A percentile compares a stretch with the other conserved stretches of the same genome.
Evolutionary conservation across 2,888 invertebrate genomes (phyloP).

Genomic region (Philereme vetulata): DNA sequence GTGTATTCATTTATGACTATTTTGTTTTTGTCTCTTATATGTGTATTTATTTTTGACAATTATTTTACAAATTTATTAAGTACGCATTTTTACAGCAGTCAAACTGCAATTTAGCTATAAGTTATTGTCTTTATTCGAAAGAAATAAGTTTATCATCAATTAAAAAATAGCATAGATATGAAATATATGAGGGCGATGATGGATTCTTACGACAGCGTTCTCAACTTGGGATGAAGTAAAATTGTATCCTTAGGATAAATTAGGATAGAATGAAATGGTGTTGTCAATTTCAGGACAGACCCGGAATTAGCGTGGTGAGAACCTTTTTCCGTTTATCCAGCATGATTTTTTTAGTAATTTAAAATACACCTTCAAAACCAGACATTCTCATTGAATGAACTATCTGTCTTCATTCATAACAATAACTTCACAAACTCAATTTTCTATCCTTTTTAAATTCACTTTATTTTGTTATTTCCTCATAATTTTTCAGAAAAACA

Average conservation of each 20-base stretch:
- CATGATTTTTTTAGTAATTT: conserved; percentile 58
- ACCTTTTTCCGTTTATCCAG: conserved; percentile 60
- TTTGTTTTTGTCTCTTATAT: conserved; percentile 9
- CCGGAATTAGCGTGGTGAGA: conserved; percentile 78
- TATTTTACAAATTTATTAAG: conserved; percentile 3
- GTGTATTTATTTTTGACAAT: conserved; percentile 20
- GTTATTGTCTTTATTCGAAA: not conserved
- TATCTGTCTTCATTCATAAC: conserved; percentile 14
- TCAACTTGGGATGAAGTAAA: conserved; percentile 7
- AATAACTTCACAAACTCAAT: conserved; percentile 7
- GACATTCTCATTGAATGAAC: conserved; percentile 30
- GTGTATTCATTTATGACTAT: conserved; percentile 23
- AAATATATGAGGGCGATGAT: not conserved
- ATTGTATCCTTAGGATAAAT: conserved; percentile 21
- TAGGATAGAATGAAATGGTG: conserved; percentile 56
- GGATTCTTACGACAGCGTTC: not conserved
- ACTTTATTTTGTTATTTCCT: conserved; percentile 4
- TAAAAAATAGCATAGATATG: not conserved
- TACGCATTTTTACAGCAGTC: not conserved
- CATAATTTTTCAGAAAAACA: conserved; percentile 5
- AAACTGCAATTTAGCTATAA: conserved; percentile 5
- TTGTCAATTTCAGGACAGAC: conserved; percentile 73
- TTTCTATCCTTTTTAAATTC: conserved; percentile 7
- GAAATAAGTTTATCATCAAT: not conserved
- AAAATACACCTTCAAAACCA: conserved; percentile 16